Percentiles rank a stretch among this genome's conserved stretches.
Evolutionary conservation across 2,888 invertebrate species (phyloP).

Genomic region (Caenorhabditis sulstoni): DNA sequence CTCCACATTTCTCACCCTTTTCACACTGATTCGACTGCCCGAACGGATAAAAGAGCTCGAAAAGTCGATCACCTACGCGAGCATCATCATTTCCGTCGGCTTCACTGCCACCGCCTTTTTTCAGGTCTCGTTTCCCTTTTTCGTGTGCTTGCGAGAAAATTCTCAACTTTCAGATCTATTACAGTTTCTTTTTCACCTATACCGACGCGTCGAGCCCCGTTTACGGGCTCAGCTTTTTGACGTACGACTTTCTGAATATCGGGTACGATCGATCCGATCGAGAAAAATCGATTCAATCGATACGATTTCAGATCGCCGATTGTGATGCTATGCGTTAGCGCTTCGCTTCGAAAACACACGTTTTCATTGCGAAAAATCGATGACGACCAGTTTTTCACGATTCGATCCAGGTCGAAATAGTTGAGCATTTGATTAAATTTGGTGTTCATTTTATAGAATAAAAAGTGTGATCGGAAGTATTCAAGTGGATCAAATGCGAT

Average conservation of each 20-base stretch:
- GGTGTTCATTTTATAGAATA: no score
- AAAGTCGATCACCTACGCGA: slow-evolving; percentile 30
- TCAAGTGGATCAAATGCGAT: no score
- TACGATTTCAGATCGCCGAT: slow-evolving; percentile 11
- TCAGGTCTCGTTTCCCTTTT: slow-evolving; percentile 17
- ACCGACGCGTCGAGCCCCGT: slow-evolving; percentile 11
- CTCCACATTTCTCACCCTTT: slow-evolving; percentile 6
- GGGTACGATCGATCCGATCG: slow-evolving; percentile 2
- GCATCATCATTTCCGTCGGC: slow-evolving; percentile 7
- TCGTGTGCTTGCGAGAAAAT: no score
- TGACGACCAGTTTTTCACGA: slow-evolving; percentile 3
- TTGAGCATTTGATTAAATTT: no score
- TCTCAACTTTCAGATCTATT: slow-evolving; percentile 20
- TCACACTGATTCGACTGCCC: slow-evolving; percentile 12
- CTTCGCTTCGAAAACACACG: slow-evolving; percentile 5
- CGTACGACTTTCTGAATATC: slow-evolving; percentile 19
- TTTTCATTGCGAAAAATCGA: slow-evolving; percentile 8
- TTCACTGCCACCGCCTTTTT: slow-evolving; percentile 13
- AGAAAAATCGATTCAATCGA: not conserved
- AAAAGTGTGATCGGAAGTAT: no score
- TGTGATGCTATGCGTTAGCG: slow-evolving; percentile 24
- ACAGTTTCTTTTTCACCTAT: slow-evolving; percentile 24
- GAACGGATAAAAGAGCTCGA: slow-evolving; percentile 20
- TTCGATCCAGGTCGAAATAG: slow-evolving; percentile 10
- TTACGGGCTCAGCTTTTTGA: slow-evolving; percentile 11